Percentiles rank a stretch among this genome's conserved stretches.
Conservation (phyloP, 1,140 invertebrate genomes). For the Mactra quadrangularis region DNA sequence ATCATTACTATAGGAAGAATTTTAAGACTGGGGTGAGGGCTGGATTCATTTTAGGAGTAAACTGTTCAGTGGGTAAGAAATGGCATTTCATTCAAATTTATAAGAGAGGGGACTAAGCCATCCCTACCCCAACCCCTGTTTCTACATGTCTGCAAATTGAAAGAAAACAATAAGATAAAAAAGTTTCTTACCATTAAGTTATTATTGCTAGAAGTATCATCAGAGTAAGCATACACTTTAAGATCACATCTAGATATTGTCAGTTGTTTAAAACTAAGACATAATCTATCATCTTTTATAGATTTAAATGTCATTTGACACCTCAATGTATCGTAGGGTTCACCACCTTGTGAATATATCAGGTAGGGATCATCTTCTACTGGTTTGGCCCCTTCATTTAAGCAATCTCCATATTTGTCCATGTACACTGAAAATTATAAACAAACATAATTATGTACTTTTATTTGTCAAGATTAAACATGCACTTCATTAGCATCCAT, state of each 20-base stretch:
- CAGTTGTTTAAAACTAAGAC: conserved; percentile 44
- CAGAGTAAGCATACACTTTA: conserved; percentile 17
- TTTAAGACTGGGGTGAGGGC: too few species aligned
- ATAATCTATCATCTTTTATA: conserved; percentile 21
- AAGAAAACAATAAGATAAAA: too few species aligned
- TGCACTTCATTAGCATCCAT: too few species aligned
- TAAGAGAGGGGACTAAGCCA: too few species aligned
- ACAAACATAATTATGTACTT: background rate
- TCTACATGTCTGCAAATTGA: too few species aligned
- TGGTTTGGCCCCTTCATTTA: conserved; percentile 13
- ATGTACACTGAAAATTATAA: conserved; percentile 48
- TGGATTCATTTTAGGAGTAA: too few species aligned
- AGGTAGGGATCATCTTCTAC: conserved; percentile 41
- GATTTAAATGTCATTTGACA: conserved; percentile 58
- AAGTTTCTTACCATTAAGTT: conserved; percentile 3
- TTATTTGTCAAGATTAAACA: too few species aligned
- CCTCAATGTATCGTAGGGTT: conserved; percentile 24
- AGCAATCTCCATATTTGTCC: conserved; percentile 57
- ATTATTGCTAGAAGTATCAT: background rate
- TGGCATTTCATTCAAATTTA: too few species aligned
- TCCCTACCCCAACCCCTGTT: too few species aligned
- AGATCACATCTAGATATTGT: conserved; percentile 19
- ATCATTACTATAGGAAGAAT: too few species aligned
- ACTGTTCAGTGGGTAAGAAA: too few species aligned
- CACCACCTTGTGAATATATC: conserved; percentile 34